These are phyloP conservation scores for Antheraea pernyi DNA, from an alignment of 1,140 invertebrate species.

Conservation along the genomic window DNA sequence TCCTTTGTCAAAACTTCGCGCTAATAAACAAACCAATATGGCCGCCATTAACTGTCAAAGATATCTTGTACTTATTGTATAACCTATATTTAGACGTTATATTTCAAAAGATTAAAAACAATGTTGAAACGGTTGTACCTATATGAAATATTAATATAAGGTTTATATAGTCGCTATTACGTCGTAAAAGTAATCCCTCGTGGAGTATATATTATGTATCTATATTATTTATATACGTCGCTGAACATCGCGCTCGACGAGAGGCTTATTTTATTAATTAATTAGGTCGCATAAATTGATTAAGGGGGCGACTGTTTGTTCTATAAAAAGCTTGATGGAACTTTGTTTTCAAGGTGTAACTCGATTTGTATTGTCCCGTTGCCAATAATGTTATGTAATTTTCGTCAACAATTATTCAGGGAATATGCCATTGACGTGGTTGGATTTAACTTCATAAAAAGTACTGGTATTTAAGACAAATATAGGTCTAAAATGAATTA, in stretches of 20 bases:
- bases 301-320: not conserved
- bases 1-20: no score
- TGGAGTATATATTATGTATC: not conserved
- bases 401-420: no score
- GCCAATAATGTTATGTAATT: no score
- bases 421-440: no score
- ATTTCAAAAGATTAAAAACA: not conserved
- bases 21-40: no score
- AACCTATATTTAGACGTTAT: no score
- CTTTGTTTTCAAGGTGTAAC: not conserved
- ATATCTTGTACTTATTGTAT: no score
- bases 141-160: not conserved
- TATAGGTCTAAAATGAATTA: no score
- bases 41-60: no score
- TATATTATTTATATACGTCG: not conserved
- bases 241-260: not conserved
- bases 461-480: no score
- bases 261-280: slow-evolving; percentile 13
- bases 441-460: no score
- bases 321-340: not conserved
- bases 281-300: not conserved
- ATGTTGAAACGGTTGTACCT: not conserved
- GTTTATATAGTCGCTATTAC: not conserved
- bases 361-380: no score
- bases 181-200: not conserved